Evolutionary conservation across 2,113 vertebrate genomes (phyloP), one percentile per base, ranked within the genome.

Genomic region (Tinamus guttatus): DNA sequence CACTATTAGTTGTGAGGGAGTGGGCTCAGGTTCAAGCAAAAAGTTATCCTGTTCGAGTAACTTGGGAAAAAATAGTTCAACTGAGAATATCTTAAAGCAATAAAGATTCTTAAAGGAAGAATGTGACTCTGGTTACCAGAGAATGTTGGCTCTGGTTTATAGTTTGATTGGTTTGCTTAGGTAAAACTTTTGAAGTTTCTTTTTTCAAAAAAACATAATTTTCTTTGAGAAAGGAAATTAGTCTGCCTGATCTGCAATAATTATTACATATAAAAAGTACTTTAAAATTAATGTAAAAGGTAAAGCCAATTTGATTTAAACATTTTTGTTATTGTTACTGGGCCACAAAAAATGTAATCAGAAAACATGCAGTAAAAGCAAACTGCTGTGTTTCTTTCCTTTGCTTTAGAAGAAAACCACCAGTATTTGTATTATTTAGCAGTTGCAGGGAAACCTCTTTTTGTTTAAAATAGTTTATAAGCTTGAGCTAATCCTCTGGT

Each of bases 391-490:
- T 87, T 84, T 52, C 38, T 84, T 90, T 84, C 41, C 71, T 90
- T 94, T 65, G 49, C 43, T 92, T 95, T 91, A 76, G 58, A 87
- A 63, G 54, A 81, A 91, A 93, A 36, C 21, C 75, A 69, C 68
- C 32, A 77, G 75, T 93, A 94, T 82, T 82, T 87, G 64, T 94
- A 93, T 95, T 88, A 77, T 59, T 96, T 88, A 77, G 36, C 80
- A 94, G 81, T 91, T 89, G 89, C 11, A 89, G 27, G n/a, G 58
- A 97, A 96, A 95, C 94, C 91, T 65, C 62, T 87, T 94, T 93
- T 95, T 82, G 52, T 92, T 96, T 90, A 73, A 75, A 92, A 87
- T 36, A 75, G 58, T 81, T 94, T 89, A 92, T 87, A 89, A 94
- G 84, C 84, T 87, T 49, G 47, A 82, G 81, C 67, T 95, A 94